phyloP scores from a whole-genome alignment of 2,888 invertebrate genomes.

The Pomacea canaliculata region DNA sequence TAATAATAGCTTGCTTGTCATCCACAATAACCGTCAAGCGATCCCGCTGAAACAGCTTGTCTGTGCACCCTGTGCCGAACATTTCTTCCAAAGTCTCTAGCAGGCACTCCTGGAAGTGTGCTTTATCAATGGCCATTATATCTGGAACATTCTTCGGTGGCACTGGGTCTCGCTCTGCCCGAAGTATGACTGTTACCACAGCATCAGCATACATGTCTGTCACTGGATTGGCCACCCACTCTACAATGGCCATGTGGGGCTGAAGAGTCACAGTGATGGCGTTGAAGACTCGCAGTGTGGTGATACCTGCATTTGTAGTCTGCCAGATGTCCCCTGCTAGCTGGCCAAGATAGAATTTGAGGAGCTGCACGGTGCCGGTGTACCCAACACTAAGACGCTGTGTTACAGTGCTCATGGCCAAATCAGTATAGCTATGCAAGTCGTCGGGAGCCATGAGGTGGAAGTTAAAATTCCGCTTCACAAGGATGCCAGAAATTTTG shows the following conservation, averaged over 20 bases:
- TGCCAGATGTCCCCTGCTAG: conserved; percentile 67
- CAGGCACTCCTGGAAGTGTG: conserved; percentile 91
- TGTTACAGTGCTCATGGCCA: conserved; percentile 91
- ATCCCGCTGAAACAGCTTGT: conserved; percentile 93
- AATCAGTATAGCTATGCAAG: conserved; percentile 93
- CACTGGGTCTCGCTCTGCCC: conserved; percentile 59
- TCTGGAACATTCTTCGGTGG: conserved; percentile 59
- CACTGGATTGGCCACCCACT: conserved; percentile 95
- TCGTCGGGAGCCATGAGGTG: conserved; percentile 93
- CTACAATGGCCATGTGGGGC: conserved; percentile 85
- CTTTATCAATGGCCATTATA: conserved; percentile 84
- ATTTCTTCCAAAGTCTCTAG: conserved; percentile 93
- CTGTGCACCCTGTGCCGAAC: conserved; percentile 94
- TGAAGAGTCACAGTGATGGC: conserved; percentile 86
- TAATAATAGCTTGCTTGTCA: conserved; percentile 86
- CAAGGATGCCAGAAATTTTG: conserved; percentile 89
- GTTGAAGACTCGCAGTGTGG: conserved; percentile 81
- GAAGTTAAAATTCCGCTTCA: conserved; percentile 98
- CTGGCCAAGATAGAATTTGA: conserved; percentile 70
- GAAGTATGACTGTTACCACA: conserved; percentile 87
- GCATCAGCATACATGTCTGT: conserved; percentile 99
- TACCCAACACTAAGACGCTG: conserved; percentile 93
- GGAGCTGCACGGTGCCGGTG: conserved; percentile 78
- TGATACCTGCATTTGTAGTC: conserved; percentile 42
- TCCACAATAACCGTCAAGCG: conserved; percentile 87